Evolutionary conservation across 2,888 invertebrate genomes (phyloP), one percentile per base, ranked within the genome.

Genomic region (Julus scanicus): DNA sequence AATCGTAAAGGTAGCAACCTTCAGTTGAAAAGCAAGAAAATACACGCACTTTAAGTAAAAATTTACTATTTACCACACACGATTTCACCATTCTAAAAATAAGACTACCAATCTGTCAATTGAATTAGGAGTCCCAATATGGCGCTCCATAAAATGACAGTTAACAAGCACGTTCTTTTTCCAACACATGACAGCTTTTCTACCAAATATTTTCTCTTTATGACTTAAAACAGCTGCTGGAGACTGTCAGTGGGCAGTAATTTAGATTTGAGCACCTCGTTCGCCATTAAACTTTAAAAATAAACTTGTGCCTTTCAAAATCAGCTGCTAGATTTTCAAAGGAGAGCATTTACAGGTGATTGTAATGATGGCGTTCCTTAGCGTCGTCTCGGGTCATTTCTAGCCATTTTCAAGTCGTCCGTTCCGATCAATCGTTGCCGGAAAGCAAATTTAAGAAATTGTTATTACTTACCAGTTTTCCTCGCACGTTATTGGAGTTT

Each of bases 291-390:
- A 63, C 57, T n/a, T 15, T 63, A 8, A 63, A 17, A 63, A 63
- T 63, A 63, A 63, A 63, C 57, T 63, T 63, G 57, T 63, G 57
- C n/a, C 17, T 63, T 63, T 63, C 57, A 63, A 5, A 17, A 63
- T 63, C 57, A 63, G 57, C 57, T 63, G 57, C 53, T 53, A 53
- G 8, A 13, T 53, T 6, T 53, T 53, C 53, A 53, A 63, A 63
- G 57, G 57, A 63, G 3, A 17, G n/a, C 57, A 63, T 63, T 84
- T 84, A 84, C 84, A 84, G 84, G 84, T 84, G 84, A 84, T 84
- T 84, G 84, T 84, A 39, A 83, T 83, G 84, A 84, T 84, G 84
- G 37, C 84, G 37, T 63, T 63, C 57, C 57, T 63, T 63, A 15
- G 57, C 57, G 57, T 63, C 84, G 17, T 84, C 84, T 84, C 84